A percentile compares a stretch with the other conserved stretches of the same genome.
Conservation (phyloP, 2,113 vertebrate species). For the Anoura caudifer region DNA sequence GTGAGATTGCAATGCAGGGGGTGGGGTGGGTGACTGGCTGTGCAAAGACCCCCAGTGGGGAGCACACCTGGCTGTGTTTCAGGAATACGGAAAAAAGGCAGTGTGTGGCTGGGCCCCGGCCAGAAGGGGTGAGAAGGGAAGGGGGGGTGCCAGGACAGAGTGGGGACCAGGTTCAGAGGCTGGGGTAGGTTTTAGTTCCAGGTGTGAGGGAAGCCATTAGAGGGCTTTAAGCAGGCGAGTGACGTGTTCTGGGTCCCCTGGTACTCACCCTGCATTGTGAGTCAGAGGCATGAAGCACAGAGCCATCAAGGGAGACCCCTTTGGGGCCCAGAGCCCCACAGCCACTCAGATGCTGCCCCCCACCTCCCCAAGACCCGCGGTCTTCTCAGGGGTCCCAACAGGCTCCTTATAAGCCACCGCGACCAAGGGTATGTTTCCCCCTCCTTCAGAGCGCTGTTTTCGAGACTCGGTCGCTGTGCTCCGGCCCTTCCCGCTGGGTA, state of each 20-base stretch:
- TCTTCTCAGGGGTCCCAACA: neutral
- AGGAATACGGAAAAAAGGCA: neutral
- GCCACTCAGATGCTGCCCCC: neutral
- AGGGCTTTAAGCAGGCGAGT: neutral
- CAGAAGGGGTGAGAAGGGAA: neutral
- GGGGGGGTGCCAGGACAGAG: neutral
- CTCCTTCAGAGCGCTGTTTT: neutral
- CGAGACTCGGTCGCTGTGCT: neutral
- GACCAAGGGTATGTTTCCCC: accelerated
- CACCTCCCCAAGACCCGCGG: accelerated
- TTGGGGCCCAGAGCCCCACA: neutral
- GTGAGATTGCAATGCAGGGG: neutral
- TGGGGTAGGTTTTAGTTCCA: neutral
- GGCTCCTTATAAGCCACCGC: neutral
- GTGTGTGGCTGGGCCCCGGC: neutral
- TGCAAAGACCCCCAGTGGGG: neutral
- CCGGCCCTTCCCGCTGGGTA: constrained; percentile 3
- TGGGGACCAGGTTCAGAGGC: neutral
- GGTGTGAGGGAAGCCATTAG: accelerated
- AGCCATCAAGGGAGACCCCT: too few species aligned
- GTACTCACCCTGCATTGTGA: neutral
- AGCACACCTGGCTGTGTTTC: neutral
- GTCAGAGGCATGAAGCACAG: neutral
- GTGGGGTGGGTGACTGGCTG: neutral
- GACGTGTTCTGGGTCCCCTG: accelerated